Base-by-base conservation (phyloP, 2,888 invertebrate genomes). In the Chrysolina americana region DNA sequence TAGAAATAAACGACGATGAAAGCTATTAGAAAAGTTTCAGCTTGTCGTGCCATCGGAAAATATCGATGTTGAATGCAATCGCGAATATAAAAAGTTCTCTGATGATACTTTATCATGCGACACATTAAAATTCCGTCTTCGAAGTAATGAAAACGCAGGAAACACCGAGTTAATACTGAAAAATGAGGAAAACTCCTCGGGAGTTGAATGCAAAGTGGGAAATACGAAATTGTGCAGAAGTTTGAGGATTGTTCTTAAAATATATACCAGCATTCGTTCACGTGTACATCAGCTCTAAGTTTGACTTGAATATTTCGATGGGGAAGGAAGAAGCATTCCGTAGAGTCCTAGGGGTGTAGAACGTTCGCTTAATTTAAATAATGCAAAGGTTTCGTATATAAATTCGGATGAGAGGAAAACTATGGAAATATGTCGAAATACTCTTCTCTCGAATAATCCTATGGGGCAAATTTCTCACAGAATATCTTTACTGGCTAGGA, bases 101-200 rank as follows among this genome's bases (percentile, higher is more conserved):
- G 23, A 48, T 63, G 47, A 70, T 70, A 63, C 48, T 15, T 47
- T 70, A 63, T 63, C 36, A 28, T 41, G 63, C 63, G 53, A 69
- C 62, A 47, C 28, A 69, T 69, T 62, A 69, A 62, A 8, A 41
- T 70, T 48, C 50, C 36, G 69, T 36, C 62, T 59, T 17, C 48
- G 62, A 70, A 47, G 63, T 62, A 44, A 41, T 70, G 69, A 47
- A 70, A 63, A 63, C 59, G 63, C 62, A 47, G 59, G 69, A 62
- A 66, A 48, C 48, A 36, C 59, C 47, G 63, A 62, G 47, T 70
- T 63, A 70, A 70, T 70, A 63, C 62, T 70, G 56, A 70, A 48
- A 63, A 48, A 70, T 70, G 28, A 48, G 62, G 36, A 28, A 62
- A 44, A 62, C 21, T 44, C 10, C 62, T 23, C 62, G 48, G 44